These are phyloP conservation scores for Agrypnia vestita DNA, from an alignment of 1,140 invertebrate species.

Conservation along the genomic window DNA sequence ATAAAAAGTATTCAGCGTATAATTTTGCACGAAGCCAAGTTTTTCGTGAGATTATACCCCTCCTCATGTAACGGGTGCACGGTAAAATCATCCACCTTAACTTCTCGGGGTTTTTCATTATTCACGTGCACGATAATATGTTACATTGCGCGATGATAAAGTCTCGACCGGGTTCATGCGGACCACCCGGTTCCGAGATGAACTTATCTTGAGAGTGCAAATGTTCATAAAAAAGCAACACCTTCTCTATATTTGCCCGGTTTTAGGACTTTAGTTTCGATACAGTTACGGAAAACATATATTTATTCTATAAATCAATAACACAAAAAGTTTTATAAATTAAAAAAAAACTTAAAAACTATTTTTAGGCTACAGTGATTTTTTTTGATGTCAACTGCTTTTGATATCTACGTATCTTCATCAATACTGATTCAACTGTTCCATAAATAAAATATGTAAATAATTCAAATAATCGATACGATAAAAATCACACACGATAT, in stretches of 20 bases:
- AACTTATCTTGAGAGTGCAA: conserved; percentile 16
- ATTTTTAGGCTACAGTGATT: too few species aligned
- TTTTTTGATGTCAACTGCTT: too few species aligned
- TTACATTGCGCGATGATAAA: conserved; percentile 20
- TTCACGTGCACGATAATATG: conserved; percentile 6
- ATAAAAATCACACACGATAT: too few species aligned
- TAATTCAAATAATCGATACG: too few species aligned
- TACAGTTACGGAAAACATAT: neutral
- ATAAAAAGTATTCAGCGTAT: too few species aligned
- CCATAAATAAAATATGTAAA: too few species aligned
- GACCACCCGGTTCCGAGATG: conserved; percentile 14
- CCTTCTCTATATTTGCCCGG: neutral
- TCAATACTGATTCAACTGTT: too few species aligned
- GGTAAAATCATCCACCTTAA: neutral
- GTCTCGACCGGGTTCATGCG: conserved; percentile 3
- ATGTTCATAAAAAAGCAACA: conserved; percentile 21
- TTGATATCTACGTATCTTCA: too few species aligned
- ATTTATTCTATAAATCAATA: too few species aligned
- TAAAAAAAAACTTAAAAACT: too few species aligned
- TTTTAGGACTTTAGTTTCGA: neutral
- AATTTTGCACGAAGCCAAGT: neutral
- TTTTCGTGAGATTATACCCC: neutral
- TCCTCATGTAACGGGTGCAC: neutral
- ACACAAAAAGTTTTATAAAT: too few species aligned
- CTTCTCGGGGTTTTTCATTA: neutral